These are phyloP conservation scores for Helobdella robusta DNA, from an alignment of 2,888 invertebrate species.

Conservation along the genomic window DNA sequence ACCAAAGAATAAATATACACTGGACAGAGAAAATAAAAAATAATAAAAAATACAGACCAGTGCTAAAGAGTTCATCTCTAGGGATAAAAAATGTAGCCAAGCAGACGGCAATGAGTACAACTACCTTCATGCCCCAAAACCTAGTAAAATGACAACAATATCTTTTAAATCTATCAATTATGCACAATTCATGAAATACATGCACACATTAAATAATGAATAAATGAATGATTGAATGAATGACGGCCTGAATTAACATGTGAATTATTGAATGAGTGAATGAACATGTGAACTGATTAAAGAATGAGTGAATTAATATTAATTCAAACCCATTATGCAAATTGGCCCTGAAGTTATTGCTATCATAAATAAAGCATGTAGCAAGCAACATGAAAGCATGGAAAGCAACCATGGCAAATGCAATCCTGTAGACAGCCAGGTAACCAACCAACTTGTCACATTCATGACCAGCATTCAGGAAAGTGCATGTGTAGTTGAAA, in stretches of 20 bases:
- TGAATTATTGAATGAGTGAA: too few relatives aligned
- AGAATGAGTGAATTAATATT: not conserved
- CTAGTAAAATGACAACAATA: slow-evolving; percentile 36
- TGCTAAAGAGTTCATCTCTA: slow-evolving; percentile 39
- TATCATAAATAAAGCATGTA: slow-evolving; percentile 47
- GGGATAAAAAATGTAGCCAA: slow-evolving; percentile 49
- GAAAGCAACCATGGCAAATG: slow-evolving; percentile 49
- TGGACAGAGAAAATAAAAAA: not conserved
- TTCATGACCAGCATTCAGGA: slow-evolving; percentile 42
- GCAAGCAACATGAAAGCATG: slow-evolving; percentile 45
- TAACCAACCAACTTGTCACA: slow-evolving; percentile 49
- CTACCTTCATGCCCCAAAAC: slow-evolving; percentile 47
- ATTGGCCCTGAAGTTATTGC: slow-evolving; percentile 49
- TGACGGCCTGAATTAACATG: too few relatives aligned
- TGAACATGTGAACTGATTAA: too few relatives aligned
- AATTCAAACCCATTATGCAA: slow-evolving; percentile 50
- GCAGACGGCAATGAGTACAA: slow-evolving; percentile 46
- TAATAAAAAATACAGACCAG: slow-evolving; percentile 37
- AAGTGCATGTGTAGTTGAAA: slow-evolving; percentile 47
- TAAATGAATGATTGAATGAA: too few relatives aligned
- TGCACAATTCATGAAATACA: too few relatives aligned
- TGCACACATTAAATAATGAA: too few relatives aligned
- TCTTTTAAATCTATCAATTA: not conserved
- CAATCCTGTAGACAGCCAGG: slow-evolving; percentile 50
- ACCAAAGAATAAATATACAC: not conserved